These are phyloP conservation scores for Polia nebulosa DNA, from an alignment of 2,888 invertebrate species.

Conservation along the genomic window DNA sequence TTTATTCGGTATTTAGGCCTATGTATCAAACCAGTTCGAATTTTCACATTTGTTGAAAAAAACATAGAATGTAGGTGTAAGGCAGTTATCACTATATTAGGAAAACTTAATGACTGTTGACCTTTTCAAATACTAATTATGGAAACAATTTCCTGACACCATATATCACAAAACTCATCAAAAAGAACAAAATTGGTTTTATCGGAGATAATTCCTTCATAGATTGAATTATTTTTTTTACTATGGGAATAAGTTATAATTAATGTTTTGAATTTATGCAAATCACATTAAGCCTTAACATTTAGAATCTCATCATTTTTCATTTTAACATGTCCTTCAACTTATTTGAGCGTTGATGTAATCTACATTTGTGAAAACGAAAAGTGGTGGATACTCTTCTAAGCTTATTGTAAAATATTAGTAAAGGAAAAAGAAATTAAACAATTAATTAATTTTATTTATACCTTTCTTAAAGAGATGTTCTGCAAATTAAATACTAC, in stretches of 20 bases:
- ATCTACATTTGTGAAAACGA: background rate
- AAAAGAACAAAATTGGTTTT: conserved; percentile 23
- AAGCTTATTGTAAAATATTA: background rate
- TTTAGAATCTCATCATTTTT: conserved; percentile 53
- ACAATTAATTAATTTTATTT: background rate
- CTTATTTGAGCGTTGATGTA: conserved; percentile 17
- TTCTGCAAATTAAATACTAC: background rate
- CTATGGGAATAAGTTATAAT: conserved; percentile 8
- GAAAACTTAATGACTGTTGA: conserved; percentile 45
- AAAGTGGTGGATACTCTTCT: background rate
- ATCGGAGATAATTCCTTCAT: conserved; percentile 13
- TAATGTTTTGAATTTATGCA: conserved; percentile 51
- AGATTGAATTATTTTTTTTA: conserved; percentile 29
- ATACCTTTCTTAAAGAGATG: too few relatives aligned
- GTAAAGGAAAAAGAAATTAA: background rate
- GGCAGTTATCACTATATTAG: conserved; percentile 21
- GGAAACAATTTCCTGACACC: conserved; percentile 39
- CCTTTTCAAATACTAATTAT: conserved; percentile 43
- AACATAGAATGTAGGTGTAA: conserved; percentile 41
- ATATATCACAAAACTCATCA: conserved; percentile 44
- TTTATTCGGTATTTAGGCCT: conserved; percentile 22
- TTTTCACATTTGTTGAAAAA: conserved; percentile 13
- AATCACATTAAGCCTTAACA: conserved; percentile 59
- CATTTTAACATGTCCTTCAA: conserved; percentile 53
- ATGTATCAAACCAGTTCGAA: conserved; percentile 7